Evolutionary conservation across 2,113 vertebrate species (phyloP), one percentile per base, ranked within the genome.

Genomic region (Tapirus terrestris): DNA sequence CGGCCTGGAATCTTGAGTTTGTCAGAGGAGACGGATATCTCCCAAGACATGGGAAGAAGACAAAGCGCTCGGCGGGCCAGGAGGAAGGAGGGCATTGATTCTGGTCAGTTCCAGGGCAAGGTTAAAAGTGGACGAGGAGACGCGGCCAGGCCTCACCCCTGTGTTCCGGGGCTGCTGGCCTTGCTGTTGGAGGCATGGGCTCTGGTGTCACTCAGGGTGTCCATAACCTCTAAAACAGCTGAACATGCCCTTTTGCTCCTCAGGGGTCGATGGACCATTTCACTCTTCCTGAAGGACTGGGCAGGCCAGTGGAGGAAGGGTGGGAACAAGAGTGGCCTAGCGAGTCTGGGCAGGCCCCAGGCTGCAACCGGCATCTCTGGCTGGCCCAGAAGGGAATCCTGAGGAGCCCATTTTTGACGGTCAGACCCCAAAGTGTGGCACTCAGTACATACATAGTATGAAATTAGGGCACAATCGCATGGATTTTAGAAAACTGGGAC

Each of bases 1-100:
- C 96, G 98, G 98, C 97, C 97, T 99, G 99, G 99, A 99, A 99
- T 99, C 98, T 98, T 96, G 98, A 97, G 97, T 98, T 98, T 98
- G 97, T 98, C 93, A 1, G 31, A 98, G 96, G 97, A 99, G 99
- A 98, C 98, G 27, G 98, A 98, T 98, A 97, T 98, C 98, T 98
- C 97, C 94, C 16, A 91, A 99, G 98, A 98, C 99, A 97, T 99
- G 99, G 98, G 99, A 99, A 99, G 98, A 97, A 94, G 98, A 79
- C 33, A 23, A 0, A 93, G 45, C 79, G 0, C 65, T 73, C 94
- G 13, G 94, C 89, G 16, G 45, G 82, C 95, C 88, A 7, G 20
- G 97, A 97, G 97, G 94, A 96, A 97, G 94, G 93, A 97, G 97
- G 97, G 96, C 97, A 94, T 63, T 1, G 0, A 4, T 25, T 80